phyloP scores from a whole-genome alignment of 2,113 vertebrate genomes.

The Aldabrachelys gigantea region DNA sequence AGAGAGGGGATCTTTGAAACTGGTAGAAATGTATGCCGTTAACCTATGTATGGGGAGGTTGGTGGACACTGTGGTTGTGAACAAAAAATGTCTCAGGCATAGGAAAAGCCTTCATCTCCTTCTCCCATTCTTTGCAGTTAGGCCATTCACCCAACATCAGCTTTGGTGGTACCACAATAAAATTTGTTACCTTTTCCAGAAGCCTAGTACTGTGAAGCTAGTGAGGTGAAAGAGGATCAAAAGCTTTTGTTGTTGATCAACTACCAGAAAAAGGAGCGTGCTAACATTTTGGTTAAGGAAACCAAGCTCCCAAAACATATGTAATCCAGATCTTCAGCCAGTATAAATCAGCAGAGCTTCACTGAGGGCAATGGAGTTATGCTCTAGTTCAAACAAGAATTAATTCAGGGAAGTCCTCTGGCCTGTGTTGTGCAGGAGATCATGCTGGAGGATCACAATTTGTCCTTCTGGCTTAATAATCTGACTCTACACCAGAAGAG shows the following conservation, averaged over 20 bases:
- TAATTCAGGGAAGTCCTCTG: conserved; percentile 52
- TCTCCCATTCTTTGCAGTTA: not conserved
- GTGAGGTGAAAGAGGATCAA: not conserved
- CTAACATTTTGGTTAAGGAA: conserved; percentile 65
- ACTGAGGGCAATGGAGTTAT: not conserved
- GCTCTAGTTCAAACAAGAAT: conserved; percentile 58
- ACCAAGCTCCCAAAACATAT: conserved; percentile 29
- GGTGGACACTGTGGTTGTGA: not conserved
- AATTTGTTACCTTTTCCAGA: not conserved
- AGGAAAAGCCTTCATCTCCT: not conserved
- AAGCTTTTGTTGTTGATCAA: not conserved
- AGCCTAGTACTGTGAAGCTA: not conserved
- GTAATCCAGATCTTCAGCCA: conserved; percentile 33
- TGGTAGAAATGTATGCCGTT: not conserved
- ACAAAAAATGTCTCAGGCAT: not conserved
- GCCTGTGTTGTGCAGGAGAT: conserved; percentile 46
- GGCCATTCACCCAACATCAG: not conserved
- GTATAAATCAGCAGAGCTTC: conserved; percentile 31
- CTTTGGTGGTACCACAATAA: not conserved
- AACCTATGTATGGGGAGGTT: not conserved
- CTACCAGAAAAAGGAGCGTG: not conserved
- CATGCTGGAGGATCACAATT: conserved; percentile 22
- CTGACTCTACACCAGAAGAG: not conserved
- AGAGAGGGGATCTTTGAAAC: fast-evolving
- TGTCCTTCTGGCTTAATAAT: conserved; percentile 39